phyloP scores from a whole-genome alignment of 2,113 vertebrate species.

The Malurus elegans region DNA sequence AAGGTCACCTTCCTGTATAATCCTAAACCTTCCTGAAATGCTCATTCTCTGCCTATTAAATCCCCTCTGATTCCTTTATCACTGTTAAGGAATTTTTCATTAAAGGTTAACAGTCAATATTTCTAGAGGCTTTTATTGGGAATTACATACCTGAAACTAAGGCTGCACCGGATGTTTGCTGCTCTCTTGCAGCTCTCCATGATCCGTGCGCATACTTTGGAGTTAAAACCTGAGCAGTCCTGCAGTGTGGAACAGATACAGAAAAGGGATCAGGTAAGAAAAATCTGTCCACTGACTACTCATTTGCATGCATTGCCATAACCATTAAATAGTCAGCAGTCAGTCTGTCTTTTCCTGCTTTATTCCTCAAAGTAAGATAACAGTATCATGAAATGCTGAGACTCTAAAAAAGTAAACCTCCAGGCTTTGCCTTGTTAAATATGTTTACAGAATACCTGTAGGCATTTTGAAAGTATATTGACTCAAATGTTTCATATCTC shows the following conservation, averaged over 20 bases:
- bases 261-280: not conserved
- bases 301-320: not conserved
- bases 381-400: not conserved
- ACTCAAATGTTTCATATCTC: not conserved
- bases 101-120: not conserved
- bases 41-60: not conserved
- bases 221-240: not conserved
- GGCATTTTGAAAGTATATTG: not conserved
- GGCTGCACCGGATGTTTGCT: not conserved
- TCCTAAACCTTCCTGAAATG: not conserved
- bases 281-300: not conserved
- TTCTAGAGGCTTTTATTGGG: not conserved
- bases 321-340: not conserved
- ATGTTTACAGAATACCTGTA: not conserved
- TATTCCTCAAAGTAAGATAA: not conserved
- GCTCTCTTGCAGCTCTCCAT: accelerated
- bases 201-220: accelerated
- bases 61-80: not conserved
- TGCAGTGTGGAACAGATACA: not conserved
- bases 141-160: not conserved
- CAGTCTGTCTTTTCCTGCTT: not conserved
- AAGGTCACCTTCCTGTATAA: not conserved
- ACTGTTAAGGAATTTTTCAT: not conserved
- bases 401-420: not conserved
- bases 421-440: not conserved